Evolutionary conservation across 2,797 vertebrate species (phyloP).

Genomic region (Scyliorhinus canicula): DNA sequence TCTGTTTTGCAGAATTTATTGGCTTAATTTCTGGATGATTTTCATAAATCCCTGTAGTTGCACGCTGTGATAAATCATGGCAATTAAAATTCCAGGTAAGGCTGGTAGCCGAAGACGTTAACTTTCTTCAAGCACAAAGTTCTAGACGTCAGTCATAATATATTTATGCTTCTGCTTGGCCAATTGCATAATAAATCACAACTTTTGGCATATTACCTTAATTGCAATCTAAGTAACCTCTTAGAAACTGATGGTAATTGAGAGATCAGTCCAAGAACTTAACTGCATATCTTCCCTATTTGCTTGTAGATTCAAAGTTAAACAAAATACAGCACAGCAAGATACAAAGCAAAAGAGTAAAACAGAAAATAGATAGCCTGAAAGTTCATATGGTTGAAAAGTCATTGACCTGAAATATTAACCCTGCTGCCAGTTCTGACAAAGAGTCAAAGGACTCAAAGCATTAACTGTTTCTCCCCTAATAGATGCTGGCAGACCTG

Average conservation of each 20-base stretch:
- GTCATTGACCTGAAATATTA: neutral
- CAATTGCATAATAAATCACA: neutral
- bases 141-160: neutral
- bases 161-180: neutral
- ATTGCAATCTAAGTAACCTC: neutral
- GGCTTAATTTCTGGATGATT: neutral
- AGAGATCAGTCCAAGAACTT: neutral
- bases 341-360: neutral
- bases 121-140: neutral
- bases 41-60: neutral
- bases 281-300: neutral
- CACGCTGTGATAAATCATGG: neutral
- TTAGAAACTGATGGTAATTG: neutral
- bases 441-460: too few species aligned
- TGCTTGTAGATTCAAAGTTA: neutral
- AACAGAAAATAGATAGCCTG: neutral
- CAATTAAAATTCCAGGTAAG: neutral
- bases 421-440: neutral
- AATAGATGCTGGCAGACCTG: neutral
- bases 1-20: neutral
- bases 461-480: neutral
- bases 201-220: neutral
- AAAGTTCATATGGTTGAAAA: neutral
- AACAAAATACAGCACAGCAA: neutral
- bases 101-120: neutral